phyloP scores from a whole-genome alignment of 2,888 invertebrate species.

The Protophormia terraenovae region DNA sequence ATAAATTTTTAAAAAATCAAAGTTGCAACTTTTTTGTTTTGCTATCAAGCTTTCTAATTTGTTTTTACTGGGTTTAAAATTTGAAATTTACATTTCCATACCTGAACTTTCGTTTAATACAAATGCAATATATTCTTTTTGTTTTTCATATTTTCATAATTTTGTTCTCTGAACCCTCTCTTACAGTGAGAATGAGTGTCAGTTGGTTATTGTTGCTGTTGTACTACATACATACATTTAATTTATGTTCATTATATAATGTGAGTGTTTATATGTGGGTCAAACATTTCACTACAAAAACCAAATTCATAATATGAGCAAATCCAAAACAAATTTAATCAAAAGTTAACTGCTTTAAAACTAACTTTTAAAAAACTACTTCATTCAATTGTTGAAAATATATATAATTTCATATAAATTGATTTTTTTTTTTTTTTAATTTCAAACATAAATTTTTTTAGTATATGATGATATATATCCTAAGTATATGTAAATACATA shows the following conservation, averaged over 20 bases:
- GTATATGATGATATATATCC: neutral
- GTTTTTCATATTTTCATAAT: neutral
- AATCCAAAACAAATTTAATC: neutral
- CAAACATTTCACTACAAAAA: slow-evolving; percentile 42
- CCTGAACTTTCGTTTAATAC: neutral
- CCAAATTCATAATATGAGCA: neutral
- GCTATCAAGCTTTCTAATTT: too few relatives aligned
- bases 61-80: neutral
- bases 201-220: neutral
- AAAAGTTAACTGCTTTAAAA: too few relatives aligned
- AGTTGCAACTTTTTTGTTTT: neutral
- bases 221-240: neutral
- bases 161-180: neutral
- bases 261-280: slow-evolving; percentile 52
- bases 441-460: too few relatives aligned
- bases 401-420: too few relatives aligned
- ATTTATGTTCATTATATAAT: slow-evolving; percentile 34
- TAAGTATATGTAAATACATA: too few relatives aligned
- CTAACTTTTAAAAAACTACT: too few relatives aligned
- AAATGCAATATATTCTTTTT: slow-evolving; percentile 38
- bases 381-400: too few relatives aligned
- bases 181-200: neutral
- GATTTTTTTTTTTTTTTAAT: too few relatives aligned
- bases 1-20: too few relatives aligned
- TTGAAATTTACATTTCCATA: neutral